Percentiles rank a stretch among this genome's conserved stretches.
These are phyloP conservation scores for Naso thynnoides DNA, from an alignment of 2,797 vertebrate genomes.

Conservation along the genomic window DNA sequence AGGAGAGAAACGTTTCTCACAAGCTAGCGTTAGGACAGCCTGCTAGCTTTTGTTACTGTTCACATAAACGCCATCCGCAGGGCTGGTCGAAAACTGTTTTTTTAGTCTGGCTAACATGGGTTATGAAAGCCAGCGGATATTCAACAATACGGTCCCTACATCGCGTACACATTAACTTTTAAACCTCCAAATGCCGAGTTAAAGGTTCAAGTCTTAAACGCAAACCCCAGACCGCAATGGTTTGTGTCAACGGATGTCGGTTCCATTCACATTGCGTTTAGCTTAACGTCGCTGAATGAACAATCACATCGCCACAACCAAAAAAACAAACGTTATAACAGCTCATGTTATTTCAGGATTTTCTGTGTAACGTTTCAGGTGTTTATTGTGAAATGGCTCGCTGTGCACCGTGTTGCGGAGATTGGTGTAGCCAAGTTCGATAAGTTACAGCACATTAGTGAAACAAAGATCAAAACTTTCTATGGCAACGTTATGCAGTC, in stretches of 20 bases:
- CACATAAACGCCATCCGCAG: constrained; percentile 26
- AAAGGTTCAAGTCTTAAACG: constrained; percentile 34
- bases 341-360: neutral
- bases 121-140: neutral
- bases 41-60: constrained; percentile 79
- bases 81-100: constrained; percentile 31
- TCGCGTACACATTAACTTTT: neutral
- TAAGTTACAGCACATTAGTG: neutral
- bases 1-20: constrained; percentile 34
- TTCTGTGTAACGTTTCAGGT: neutral
- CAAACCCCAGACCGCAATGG: constrained; percentile 39
- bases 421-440: neutral
- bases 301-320: neutral
- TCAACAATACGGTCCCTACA: neutral
- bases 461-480: neutral
- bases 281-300: neutral
- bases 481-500: neutral
- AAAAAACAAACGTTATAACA: accelerated
- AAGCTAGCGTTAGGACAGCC: constrained; percentile 64
- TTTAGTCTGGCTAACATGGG: neutral
- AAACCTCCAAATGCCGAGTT: constrained; percentile 13
- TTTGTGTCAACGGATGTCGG: constrained; percentile 38
- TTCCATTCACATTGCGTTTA: constrained; percentile 23
- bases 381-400: neutral
- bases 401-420: neutral